A percentile compares a stretch with the other conserved stretches of the same genome.
Conservation (phyloP, 2,888 invertebrate species). For the Bedellia somnulentella region DNA sequence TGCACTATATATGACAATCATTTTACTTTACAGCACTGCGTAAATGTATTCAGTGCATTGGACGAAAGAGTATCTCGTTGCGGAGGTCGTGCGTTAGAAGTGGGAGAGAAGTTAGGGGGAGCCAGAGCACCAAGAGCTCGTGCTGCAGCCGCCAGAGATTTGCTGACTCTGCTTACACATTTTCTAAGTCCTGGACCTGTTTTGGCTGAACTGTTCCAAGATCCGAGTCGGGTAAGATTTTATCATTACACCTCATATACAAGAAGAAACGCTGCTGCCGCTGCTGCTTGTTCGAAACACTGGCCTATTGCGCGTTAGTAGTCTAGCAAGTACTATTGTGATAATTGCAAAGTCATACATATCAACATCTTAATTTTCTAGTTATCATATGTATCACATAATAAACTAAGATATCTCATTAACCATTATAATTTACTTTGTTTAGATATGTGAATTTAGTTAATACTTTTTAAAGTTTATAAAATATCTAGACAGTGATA, state of each 20-base stretch:
- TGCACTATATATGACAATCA: no score
- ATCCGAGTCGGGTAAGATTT: constrained; percentile 69
- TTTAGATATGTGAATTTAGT: no score
- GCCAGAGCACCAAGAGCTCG: constrained; percentile 93
- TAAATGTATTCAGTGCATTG: constrained; percentile 85
- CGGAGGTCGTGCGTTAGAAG: constrained; percentile 94
- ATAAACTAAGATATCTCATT: no score
- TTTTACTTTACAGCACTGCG: constrained; percentile 73
- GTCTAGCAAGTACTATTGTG: no score
- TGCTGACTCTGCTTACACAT: constrained; percentile 90
- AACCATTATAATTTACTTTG: no score
- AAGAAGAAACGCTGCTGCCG: background rate
- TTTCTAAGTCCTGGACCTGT: constrained; percentile 86
- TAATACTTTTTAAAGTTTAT: no score
- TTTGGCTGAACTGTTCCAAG: constrained; percentile 83
- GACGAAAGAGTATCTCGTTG: constrained; percentile 96
- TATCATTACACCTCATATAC: background rate
- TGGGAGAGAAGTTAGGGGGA: constrained; percentile 98
- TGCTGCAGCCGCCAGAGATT: constrained; percentile 91
- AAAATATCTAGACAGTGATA: no score
- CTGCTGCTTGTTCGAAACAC: no score
- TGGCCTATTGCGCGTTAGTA: no score
- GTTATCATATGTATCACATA: no score
- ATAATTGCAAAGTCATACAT: no score
- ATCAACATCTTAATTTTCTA: no score